Evolutionary conservation across 2,888 invertebrate species (phyloP), one percentile per base, ranked within the genome.

Genomic region (Hofmannophila pseudospretella): DNA sequence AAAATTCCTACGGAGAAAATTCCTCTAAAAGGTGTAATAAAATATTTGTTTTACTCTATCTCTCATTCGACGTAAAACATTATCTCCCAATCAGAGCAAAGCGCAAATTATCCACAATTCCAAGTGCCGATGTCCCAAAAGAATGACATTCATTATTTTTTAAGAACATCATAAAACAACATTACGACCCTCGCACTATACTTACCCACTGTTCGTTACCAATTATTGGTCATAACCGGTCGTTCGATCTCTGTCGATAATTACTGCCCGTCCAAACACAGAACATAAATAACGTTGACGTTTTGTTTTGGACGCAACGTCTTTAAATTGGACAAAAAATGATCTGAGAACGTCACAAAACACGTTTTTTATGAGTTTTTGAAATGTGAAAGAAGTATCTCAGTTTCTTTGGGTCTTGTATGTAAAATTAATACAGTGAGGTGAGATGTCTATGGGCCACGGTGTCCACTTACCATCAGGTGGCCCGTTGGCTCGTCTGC

Each of bases 141-240:
- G 51, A 67, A 68, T 71, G 70, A 69, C 69, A 71, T 67, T 69
- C 60, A 71, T 71, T 70, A 71, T 67, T 55, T 67, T 66, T 73
- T 71, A 68, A 73, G 65, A 57, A 66, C 59, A 54, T 53, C 70
- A 69, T 73, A 73, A 73, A 73, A 70, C 68, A 67, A 63, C 51
- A 68, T 73, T 70, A 73, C 58, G 56, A 55, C 47, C 39, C 48
- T 40, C 38, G 44, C 55, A 45, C 65, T 79, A 75, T 82, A 81
- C 71, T 85, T 82, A 81, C 58, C 49, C 62, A 63, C 72, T 62
- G 73, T 66, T 67, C 66, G 62, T 60, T 75, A 70, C 75, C 81
- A 84, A 86, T 86, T 84, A 86, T 68, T 66, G 76, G 69, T 65
- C 69, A 71, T 85, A 84, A 84, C 76, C 57, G 63, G 48, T 45